Percentiles rank a stretch among this genome's conserved stretches.
Conservation (phyloP, 2,797 vertebrate species). For the Ispidina lecontei region DNA sequence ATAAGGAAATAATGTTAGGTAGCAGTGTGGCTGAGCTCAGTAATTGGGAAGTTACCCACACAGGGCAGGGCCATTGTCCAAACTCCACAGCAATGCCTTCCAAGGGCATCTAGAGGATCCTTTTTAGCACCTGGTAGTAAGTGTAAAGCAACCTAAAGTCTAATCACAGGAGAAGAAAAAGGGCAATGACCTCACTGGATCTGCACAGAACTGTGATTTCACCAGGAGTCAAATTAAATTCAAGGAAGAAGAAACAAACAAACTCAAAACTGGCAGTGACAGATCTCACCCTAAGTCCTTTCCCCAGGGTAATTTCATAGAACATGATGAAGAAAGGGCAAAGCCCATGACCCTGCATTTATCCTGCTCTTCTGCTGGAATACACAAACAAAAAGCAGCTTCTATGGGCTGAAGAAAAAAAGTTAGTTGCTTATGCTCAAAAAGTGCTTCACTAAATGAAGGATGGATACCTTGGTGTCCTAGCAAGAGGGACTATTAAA, state of each 20-base stretch:
- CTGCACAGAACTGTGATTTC: background rate
- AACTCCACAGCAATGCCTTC: background rate
- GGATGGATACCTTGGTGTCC: background rate
- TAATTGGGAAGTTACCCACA: background rate
- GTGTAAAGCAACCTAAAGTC: background rate
- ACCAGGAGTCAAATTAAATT: background rate
- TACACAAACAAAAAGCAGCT: background rate
- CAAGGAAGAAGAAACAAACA: background rate
- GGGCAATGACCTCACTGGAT: background rate
- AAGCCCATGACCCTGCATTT: background rate
- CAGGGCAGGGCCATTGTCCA: background rate
- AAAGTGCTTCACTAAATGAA: background rate
- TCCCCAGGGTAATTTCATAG: background rate
- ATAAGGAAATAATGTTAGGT: accelerated
- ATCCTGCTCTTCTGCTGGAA: background rate
- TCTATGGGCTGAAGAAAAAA: background rate
- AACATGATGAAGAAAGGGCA: background rate
- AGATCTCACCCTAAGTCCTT: background rate
- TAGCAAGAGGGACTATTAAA: background rate
- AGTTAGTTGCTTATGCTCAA: background rate
- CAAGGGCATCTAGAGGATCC: background rate
- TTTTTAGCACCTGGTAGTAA: background rate
- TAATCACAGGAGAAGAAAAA: background rate
- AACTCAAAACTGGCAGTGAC: background rate
- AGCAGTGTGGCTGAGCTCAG: background rate